Conservation (phyloP, 2,797 vertebrate species). For the Micrastur ruficollis region DNA sequence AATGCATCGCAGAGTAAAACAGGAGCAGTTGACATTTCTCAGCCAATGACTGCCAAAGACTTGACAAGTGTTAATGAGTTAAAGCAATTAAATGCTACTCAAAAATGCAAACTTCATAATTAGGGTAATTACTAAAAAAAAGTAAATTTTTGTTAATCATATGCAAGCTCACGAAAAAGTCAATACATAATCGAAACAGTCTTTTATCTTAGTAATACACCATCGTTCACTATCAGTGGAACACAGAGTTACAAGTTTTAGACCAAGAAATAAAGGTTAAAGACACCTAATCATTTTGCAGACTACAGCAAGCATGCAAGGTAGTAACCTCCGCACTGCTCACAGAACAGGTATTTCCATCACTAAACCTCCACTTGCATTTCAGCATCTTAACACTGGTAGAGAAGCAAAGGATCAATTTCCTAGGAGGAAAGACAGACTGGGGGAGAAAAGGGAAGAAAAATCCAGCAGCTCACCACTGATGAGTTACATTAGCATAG, state of each 20-base stretch:
- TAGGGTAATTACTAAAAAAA: background rate
- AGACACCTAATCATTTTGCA: background rate
- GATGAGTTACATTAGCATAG: background rate
- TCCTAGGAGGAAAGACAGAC: background rate
- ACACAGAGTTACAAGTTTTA: background rate
- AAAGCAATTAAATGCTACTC: background rate
- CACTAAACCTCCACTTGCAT: background rate
- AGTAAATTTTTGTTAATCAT: background rate
- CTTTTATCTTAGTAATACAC: background rate
- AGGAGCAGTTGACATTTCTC: background rate
- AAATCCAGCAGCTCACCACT: background rate
- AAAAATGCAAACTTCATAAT: background rate
- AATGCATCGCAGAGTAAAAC: background rate
- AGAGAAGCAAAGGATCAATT: background rate
- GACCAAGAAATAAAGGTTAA: background rate
- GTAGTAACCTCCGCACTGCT: background rate
- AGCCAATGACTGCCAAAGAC: background rate
- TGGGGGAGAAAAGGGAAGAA: background rate
- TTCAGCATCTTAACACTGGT: background rate
- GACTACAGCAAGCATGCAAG: background rate
- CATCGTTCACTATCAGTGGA: background rate
- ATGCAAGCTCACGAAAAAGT: background rate
- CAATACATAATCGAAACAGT: background rate
- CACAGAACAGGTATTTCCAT: background rate
- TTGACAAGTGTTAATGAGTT: background rate